Evolutionary conservation across 2,797 vertebrate genomes (phyloP).

Genomic region (Eulemur rubriventer): DNA sequence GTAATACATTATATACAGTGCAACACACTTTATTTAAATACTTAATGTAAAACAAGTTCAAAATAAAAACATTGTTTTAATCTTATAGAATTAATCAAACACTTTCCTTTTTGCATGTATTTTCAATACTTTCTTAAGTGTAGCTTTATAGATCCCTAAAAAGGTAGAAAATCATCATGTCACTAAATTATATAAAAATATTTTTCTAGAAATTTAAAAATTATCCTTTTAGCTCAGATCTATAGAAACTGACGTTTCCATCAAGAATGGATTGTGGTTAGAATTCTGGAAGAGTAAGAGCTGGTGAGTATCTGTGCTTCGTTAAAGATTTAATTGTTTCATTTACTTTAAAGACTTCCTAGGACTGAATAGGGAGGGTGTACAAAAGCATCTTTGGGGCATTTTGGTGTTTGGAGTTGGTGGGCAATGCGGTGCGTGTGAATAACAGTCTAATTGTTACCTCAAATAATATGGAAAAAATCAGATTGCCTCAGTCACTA

Average conservation of each 20-base stretch:
- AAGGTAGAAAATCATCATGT: conserved; percentile 43
- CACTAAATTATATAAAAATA: conserved; percentile 70
- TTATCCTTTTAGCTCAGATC: conserved; percentile 72
- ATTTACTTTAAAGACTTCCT: conserved; percentile 48
- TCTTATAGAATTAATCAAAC: conserved; percentile 16
- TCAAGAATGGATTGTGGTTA: conserved; percentile 50
- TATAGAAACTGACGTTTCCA: conserved; percentile 62
- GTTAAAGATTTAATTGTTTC: conserved; percentile 48
- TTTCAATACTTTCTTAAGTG: conserved; percentile 49
- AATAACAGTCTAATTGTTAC: neutral
- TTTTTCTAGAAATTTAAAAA: conserved; percentile 63
- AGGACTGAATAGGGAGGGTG: neutral
- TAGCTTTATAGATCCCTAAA: neutral
- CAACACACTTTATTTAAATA: conserved; percentile 60
- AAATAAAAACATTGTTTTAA: conserved; percentile 16
- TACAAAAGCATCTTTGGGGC: neutral
- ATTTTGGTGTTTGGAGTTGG: neutral
- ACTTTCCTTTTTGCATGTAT: conserved; percentile 11
- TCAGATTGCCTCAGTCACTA: neutral
- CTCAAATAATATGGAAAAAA: neutral
- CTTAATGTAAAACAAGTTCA: conserved; percentile 47
- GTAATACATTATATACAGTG: conserved; percentile 58
- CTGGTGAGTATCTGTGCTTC: conserved; percentile 48
- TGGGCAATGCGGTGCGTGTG: neutral
- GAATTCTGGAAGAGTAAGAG: conserved; percentile 45